Evolutionary conservation across 2,888 invertebrate genomes (phyloP).

Genomic region (Panopea generosa): DNA sequence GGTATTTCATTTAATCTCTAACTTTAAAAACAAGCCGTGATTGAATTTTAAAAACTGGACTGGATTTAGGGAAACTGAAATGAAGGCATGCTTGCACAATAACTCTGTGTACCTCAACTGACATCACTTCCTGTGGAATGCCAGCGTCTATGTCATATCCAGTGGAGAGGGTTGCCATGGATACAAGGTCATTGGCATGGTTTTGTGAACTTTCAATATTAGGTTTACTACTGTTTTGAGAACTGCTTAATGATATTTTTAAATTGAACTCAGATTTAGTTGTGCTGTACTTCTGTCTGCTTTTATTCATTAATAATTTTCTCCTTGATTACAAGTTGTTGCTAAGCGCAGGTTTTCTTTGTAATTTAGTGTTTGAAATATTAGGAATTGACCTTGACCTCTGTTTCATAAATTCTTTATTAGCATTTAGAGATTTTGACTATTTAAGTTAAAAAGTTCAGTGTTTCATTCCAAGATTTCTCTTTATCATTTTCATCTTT

Average conservation of each 20-base stretch:
- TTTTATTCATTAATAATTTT: not conserved
- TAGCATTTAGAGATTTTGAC: conserved; percentile 10
- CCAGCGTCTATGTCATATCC: conserved; percentile 5
- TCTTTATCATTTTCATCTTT: not conserved
- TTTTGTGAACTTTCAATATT: not conserved
- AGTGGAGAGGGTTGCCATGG: not conserved
- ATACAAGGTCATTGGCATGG: conserved; percentile 5
- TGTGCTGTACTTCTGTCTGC: conserved; percentile 4
- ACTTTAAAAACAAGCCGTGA: not conserved
- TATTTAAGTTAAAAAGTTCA: not conserved
- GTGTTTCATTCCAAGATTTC: not conserved
- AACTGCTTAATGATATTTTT: not conserved
- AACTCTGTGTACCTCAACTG: conserved; percentile 1
- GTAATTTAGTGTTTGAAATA: not conserved
- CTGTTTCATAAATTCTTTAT: not conserved
- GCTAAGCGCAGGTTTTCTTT: not conserved
- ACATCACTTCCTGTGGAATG: conserved; percentile 16
- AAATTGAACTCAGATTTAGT: conserved; percentile 13
- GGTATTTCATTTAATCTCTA: no score
- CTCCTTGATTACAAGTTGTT: not conserved
- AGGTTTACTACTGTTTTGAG: conserved; percentile 10
- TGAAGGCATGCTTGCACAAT: not conserved
- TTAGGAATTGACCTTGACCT: conserved; percentile 19
- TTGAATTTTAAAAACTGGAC: not conserved
- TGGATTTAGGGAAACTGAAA: not conserved